A percentile compares a stretch with the other conserved stretches of the same genome.
These are phyloP conservation scores for Anarhynchus alexandrinus DNA, from an alignment of 2,113 vertebrate genomes.

Conservation along the genomic window DNA sequence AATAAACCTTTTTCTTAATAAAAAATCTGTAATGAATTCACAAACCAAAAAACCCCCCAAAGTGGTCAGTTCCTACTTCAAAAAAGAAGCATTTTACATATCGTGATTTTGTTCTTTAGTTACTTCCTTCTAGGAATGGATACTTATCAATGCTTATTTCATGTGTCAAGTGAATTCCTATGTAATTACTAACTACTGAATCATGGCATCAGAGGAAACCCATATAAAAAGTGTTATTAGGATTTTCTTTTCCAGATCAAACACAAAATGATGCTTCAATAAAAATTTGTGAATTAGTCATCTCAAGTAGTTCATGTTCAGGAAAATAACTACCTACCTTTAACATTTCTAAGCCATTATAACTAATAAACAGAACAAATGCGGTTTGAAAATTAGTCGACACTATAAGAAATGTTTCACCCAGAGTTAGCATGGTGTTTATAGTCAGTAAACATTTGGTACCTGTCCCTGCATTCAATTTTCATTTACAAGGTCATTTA, in stretches of 20 bases:
- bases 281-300: neutral
- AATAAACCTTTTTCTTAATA: neutral
- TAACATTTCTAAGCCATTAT: neutral
- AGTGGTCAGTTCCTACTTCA: neutral
- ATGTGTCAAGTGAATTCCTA: neutral
- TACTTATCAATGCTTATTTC: neutral
- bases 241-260: slow-evolving; percentile 17
- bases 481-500: slow-evolving; percentile 6
- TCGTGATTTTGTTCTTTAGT: neutral
- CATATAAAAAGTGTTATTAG: neutral
- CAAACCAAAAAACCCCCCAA: accelerated
- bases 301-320: neutral
- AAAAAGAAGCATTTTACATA: neutral
- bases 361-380: slow-evolving; percentile 10
- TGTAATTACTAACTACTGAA: neutral
- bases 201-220: neutral
- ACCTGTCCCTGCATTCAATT: neutral
- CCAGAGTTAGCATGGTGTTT: neutral
- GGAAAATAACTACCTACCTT: neutral
- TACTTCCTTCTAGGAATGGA: neutral
- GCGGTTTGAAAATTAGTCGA: neutral
- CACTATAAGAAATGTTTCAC: neutral
- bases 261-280: slow-evolving; percentile 12
- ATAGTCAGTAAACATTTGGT: neutral
- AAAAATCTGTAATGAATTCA: neutral